Evolutionary conservation across 2,113 vertebrate species (phyloP).

Genomic region (Turnix velox): DNA sequence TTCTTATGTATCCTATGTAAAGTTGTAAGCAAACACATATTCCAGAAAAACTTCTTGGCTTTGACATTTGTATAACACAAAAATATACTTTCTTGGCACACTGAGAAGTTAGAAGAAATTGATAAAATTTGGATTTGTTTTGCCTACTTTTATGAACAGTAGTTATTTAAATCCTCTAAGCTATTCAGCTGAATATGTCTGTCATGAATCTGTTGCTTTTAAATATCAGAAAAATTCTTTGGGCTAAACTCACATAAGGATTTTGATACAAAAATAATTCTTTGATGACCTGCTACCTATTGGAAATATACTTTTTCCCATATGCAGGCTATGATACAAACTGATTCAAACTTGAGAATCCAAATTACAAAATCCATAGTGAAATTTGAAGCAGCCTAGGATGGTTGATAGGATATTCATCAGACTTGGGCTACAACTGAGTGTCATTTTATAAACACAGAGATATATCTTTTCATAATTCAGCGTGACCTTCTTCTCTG

Average conservation of each 20-base stretch:
- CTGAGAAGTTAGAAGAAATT: neutral
- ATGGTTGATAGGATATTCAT: neutral
- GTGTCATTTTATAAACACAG: neutral
- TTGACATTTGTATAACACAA: conserved; percentile 1
- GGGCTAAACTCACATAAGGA: neutral
- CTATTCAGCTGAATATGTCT: neutral
- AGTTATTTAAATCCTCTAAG: conserved; percentile 25
- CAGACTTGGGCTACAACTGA: neutral
- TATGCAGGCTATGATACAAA: neutral
- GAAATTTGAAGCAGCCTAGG: neutral
- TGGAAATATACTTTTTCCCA: neutral
- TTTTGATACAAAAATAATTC: conserved; percentile 23
- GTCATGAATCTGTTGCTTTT: neutral
- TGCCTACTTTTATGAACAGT: neutral
- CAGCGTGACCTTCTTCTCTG: neutral
- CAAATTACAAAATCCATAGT: neutral
- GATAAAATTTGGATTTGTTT: conserved; percentile 7
- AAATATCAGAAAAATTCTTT: neutral
- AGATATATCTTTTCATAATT: neutral
- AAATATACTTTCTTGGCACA: conserved; percentile 7
- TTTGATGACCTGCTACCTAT: neutral
- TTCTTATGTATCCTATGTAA: neutral
- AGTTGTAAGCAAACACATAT: neutral
- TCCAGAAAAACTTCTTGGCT: conserved; percentile 31
- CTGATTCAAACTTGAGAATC: neutral